Conservation (phyloP, 2,113 vertebrate genomes). For the Tricholaema leucomelas region DNA sequence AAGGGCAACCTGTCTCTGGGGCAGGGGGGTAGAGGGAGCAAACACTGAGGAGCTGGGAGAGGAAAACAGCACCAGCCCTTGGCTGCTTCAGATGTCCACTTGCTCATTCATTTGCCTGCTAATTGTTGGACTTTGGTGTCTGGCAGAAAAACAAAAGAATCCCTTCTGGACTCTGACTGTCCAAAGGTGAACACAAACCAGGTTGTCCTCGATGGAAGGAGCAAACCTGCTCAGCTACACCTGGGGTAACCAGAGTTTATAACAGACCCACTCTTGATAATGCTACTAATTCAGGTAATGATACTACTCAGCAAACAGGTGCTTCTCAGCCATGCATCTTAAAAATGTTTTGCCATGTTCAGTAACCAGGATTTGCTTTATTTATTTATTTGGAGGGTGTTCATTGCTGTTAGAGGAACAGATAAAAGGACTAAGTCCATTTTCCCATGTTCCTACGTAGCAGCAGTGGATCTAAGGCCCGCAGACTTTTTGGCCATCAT, state of each 20-base stretch:
- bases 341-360: constrained; percentile 10
- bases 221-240: background rate
- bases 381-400: constrained; percentile 12
- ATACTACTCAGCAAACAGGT: constrained; percentile 18
- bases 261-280: background rate
- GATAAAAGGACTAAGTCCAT: background rate
- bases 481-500: background rate
- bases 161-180: background rate
- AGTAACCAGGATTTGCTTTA: background rate
- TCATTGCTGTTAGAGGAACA: background rate
- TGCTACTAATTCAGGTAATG: constrained; percentile 37
- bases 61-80: background rate
- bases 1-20: background rate
- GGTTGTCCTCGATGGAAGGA: background rate
- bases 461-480: background rate
- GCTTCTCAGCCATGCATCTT: constrained; percentile 28
- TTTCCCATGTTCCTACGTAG: background rate
- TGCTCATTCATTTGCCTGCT: background rate
- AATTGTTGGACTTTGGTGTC: background rate
- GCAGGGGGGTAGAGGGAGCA: background rate
- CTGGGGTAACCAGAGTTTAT: background rate
- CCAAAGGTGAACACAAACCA: background rate
- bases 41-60: background rate
- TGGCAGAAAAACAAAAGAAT: background rate
- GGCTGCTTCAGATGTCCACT: background rate